A percentile compares a stretch with the other conserved stretches of the same genome.
Evolutionary conservation across 2,888 invertebrate genomes (phyloP).

Genomic region (Microplitis manilae): DNA sequence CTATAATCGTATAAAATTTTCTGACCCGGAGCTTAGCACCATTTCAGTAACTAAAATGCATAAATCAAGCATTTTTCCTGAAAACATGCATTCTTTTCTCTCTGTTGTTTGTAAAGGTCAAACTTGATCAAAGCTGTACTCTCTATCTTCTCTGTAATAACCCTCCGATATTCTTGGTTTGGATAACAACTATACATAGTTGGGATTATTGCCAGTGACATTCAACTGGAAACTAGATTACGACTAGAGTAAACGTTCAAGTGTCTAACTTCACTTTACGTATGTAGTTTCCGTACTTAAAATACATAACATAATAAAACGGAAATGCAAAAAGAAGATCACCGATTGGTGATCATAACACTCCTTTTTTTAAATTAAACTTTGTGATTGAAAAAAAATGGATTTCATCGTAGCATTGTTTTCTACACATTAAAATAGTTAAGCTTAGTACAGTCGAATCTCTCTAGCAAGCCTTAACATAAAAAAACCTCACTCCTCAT

Average conservation of each 20-base stretch:
- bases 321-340: background rate
- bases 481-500: too few relatives aligned
- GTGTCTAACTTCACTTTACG: conserved; percentile 14
- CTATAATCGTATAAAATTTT: too few relatives aligned
- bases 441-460: too few relatives aligned
- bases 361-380: background rate
- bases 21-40: too few relatives aligned
- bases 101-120: conserved; percentile 34
- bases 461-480: too few relatives aligned
- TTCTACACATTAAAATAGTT: too few relatives aligned
- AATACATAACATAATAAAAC: background rate
- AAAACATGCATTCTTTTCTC: too few relatives aligned
- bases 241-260: conserved; percentile 26
- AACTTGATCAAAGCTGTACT: conserved; percentile 32
- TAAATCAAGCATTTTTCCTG: too few relatives aligned
- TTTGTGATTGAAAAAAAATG: background rate
- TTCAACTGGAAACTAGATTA: conserved; percentile 41
- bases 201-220: conserved; percentile 30
- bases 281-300: background rate
- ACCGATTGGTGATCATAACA: background rate
- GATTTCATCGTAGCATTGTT: background rate
- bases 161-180: conserved; percentile 29
- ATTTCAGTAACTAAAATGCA: too few relatives aligned
- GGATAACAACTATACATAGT: conserved; percentile 31
- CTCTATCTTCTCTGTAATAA: conserved; percentile 36